A percentile compares a stretch with the other conserved stretches of the same genome.
phyloP scores from a whole-genome alignment of 2,888 invertebrate genomes.

The Copidosoma aretas region DNA sequence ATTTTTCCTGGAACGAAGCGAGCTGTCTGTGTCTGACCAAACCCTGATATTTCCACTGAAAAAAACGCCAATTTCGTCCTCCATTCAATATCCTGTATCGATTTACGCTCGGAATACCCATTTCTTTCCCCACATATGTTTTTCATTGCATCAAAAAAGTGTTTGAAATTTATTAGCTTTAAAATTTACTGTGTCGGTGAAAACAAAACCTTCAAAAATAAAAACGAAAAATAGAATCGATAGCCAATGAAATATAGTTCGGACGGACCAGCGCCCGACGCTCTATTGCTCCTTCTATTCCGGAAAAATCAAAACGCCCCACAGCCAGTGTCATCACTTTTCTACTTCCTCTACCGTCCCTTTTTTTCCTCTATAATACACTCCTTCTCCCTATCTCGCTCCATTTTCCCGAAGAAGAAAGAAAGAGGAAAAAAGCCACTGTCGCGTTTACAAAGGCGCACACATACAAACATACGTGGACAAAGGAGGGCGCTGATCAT shows the following conservation, averaged over 20 bases:
- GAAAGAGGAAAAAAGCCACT: neutral
- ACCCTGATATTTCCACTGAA: neutral
- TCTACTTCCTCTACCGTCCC: neutral
- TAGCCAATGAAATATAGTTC: neutral
- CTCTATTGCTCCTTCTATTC: neutral
- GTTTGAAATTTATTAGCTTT: too few relatives aligned
- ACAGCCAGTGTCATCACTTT: neutral
- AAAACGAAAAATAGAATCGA: neutral
- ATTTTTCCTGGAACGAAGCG: too few relatives aligned
- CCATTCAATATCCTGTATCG: neutral
- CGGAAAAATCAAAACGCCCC: slow-evolving; percentile 14
- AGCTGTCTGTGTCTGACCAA: neutral
- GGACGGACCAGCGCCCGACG: neutral
- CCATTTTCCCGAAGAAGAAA: neutral
- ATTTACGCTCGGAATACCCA: too few relatives aligned
- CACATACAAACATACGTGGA: too few relatives aligned
- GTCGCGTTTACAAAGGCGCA: neutral
- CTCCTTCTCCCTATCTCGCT: neutral
- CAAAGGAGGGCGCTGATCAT: slow-evolving; percentile 26
- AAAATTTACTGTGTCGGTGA: too few relatives aligned
- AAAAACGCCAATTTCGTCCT: neutral
- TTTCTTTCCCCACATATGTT: too few relatives aligned
- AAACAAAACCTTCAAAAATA: too few relatives aligned
- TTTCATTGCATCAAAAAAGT: too few relatives aligned
- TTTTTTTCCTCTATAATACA: neutral